phyloP scores from a whole-genome alignment of 2,113 vertebrate genomes.

The Alces alces region DNA sequence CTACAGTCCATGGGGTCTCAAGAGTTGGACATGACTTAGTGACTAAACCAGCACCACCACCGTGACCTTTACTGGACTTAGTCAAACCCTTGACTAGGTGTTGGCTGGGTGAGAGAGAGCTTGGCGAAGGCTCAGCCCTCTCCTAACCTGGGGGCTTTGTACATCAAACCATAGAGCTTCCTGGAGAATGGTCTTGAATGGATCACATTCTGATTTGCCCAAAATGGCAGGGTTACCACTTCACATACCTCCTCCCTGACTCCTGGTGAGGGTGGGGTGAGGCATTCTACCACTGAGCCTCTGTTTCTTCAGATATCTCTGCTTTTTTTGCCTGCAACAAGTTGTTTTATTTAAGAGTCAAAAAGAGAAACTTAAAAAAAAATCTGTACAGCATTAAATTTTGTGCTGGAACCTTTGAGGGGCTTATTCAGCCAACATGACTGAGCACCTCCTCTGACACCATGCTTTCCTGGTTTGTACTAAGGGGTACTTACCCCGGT shows the following conservation, averaged over 20 bases:
- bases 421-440: neutral
- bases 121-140: neutral
- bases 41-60: neutral
- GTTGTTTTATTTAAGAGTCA: neutral
- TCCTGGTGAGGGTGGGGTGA: neutral
- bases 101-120: neutral
- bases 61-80: neutral
- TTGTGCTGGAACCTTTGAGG: neutral
- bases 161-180: neutral
- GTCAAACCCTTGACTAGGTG: neutral
- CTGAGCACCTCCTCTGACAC: neutral
- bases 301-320: neutral
- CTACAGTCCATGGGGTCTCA: neutral
- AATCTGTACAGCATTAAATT: neutral
- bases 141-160: neutral
- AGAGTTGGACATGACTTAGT: neutral
- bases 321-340: neutral
- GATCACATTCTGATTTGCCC: neutral
- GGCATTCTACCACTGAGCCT: neutral
- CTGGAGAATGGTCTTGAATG: neutral
- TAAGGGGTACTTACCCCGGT: neutral
- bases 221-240: neutral
- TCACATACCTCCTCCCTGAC: neutral
- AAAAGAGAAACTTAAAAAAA: neutral
- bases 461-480: neutral